Conservation (phyloP, 2,113 vertebrate genomes). For the Neomonachus schauinslandi region DNA sequence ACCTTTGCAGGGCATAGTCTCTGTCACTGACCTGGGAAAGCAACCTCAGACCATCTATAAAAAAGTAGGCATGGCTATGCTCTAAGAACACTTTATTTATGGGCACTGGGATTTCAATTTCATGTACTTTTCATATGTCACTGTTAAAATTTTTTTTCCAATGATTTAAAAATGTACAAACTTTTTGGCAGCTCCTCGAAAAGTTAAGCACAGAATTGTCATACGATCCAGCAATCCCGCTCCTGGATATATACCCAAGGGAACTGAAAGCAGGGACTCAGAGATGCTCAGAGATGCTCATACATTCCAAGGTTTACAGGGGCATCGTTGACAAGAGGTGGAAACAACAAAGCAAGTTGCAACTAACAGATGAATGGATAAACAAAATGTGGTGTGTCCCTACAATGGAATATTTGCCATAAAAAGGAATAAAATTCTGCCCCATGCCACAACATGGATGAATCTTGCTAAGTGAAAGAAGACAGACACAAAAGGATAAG, state of each 20-base stretch:
- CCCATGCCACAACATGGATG: not conserved
- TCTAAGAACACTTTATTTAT: not conserved
- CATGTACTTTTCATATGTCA: not conserved
- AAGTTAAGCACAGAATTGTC: not conserved
- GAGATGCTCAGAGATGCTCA: not conserved
- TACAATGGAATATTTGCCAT: not conserved
- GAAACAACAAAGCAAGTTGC: not conserved
- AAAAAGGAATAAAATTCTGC: not conserved
- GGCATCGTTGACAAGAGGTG: not conserved
- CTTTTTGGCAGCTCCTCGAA: not conserved
- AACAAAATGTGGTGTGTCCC: not conserved
- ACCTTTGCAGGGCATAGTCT: not conserved
- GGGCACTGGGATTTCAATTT: not conserved
- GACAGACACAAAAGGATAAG: not conserved
- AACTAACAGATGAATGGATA: not conserved
- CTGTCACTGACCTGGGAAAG: not conserved
- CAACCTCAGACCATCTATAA: not conserved
- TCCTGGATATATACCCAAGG: not conserved
- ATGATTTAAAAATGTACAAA: not conserved
- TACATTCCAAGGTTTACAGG: not conserved
- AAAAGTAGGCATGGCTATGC: not conserved
- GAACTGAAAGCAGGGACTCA: not conserved
- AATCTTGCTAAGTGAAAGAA: not conserved
- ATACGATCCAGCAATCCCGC: not conserved
- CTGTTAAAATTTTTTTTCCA: not conserved